Conservation (phyloP, 2,113 vertebrate species). For the Xyliphius kryptos region DNA sequence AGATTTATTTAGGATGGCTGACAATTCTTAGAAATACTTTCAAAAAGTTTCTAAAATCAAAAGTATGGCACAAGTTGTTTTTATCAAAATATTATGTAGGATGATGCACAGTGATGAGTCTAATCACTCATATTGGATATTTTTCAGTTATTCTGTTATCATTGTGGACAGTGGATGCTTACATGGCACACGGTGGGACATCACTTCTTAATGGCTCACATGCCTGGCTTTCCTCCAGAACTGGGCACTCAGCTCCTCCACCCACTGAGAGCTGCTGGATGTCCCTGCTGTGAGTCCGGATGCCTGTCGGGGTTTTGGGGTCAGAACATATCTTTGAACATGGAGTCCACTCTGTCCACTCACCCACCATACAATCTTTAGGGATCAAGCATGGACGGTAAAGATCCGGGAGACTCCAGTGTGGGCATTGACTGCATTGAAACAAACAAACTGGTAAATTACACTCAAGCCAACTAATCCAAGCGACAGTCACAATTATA, state of each 20-base stretch:
- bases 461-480: too few relatives aligned
- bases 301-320: conserved; percentile 62
- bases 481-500: too few relatives aligned
- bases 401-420: conserved; percentile 77
- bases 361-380: conserved; percentile 80
- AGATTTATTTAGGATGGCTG: too few relatives aligned
- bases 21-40: too few relatives aligned
- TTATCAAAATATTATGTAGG: too few relatives aligned
- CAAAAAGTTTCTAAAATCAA: too few relatives aligned
- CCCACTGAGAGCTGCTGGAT: conserved; percentile 77
- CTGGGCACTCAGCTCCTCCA: conserved; percentile 70
- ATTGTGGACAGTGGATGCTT: too few relatives aligned
- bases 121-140: too few relatives aligned
- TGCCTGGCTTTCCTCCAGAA: conserved; percentile 71
- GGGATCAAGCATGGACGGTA: conserved; percentile 87
- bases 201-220: conserved; percentile 72
- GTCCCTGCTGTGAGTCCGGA: conserved; percentile 65
- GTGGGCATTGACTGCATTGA: conserved; percentile 73
- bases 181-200: conserved; percentile 76
- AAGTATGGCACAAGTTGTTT: too few relatives aligned
- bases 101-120: too few relatives aligned
- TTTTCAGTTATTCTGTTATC: too few relatives aligned
- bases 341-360: conserved; percentile 81
- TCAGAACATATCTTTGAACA: conserved; percentile 82
- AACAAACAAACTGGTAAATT: too few relatives aligned